phyloP scores from a whole-genome alignment of 2,888 invertebrate species.

The Hypselothyrea guttata region DNA sequence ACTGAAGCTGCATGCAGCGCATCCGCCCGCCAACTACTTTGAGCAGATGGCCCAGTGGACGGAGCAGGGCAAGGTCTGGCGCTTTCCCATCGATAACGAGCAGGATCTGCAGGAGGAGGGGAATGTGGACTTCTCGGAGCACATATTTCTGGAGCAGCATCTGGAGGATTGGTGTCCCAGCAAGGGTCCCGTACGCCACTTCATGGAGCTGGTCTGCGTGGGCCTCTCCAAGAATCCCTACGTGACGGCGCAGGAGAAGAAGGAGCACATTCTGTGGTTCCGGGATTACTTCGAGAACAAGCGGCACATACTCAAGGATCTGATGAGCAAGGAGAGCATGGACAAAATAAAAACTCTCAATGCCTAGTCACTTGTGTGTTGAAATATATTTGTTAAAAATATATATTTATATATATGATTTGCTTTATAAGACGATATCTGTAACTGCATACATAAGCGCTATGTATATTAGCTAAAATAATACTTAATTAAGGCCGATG shows the following conservation, averaged over 20 bases:
- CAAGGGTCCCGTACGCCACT: constrained; percentile 95
- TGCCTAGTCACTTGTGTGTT: constrained; percentile 36
- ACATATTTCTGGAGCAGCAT: constrained; percentile 94
- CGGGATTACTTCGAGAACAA: constrained; percentile 93
- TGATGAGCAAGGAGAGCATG: constrained; percentile 64
- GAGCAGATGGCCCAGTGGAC: constrained; percentile 98
- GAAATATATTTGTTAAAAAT: constrained; percentile 67
- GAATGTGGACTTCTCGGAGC: constrained; percentile 93
- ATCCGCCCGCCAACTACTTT: constrained; percentile 93
- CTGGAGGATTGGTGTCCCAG: constrained; percentile 94
- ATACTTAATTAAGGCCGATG: constrained; percentile 59
- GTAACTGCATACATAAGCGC: constrained; percentile 29
- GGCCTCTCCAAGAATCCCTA: constrained; percentile 97
- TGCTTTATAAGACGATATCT: constrained; percentile 61
- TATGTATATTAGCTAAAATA: constrained; percentile 37
- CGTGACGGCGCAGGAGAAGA: constrained; percentile 93
- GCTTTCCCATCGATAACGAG: constrained; percentile 98
- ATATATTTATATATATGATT: constrained; percentile 27
- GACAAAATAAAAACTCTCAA: constrained; percentile 44
- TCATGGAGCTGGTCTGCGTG: constrained; percentile 97
- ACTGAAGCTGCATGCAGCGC: constrained; percentile 86
- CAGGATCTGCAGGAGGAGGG: constrained; percentile 89
- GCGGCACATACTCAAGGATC: constrained; percentile 85
- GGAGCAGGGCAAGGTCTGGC: constrained; percentile 96
- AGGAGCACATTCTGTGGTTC: constrained; percentile 95